Conservation (phyloP, 2,888 invertebrate species). For the Morpho deidamia region DNA sequence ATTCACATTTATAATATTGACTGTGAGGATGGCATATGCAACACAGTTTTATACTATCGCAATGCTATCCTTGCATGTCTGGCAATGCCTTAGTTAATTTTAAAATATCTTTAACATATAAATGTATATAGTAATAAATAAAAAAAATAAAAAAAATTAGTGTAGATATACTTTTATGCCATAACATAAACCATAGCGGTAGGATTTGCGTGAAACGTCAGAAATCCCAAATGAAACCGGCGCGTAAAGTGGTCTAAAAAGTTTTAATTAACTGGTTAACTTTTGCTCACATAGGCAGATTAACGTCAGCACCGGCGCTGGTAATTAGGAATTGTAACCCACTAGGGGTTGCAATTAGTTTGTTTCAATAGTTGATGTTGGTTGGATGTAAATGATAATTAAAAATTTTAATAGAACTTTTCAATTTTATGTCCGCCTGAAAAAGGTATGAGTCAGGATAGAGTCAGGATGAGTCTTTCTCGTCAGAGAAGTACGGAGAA, state of each 20-base stretch:
- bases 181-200: not conserved
- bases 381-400: not conserved
- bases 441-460: not conserved
- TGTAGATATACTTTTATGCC: not conserved
- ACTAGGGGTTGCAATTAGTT: constrained; percentile 1
- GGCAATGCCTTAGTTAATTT: too few relatives aligned
- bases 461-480: too few relatives aligned
- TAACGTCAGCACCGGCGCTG: constrained; percentile 14
- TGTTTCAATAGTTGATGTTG: constrained; percentile 4
- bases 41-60: too few relatives aligned
- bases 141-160: not conserved
- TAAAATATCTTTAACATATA: too few relatives aligned
- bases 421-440: not conserved
- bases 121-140: too few relatives aligned
- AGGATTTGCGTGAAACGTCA: not conserved
- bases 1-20: too few relatives aligned
- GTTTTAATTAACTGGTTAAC: constrained; percentile 16
- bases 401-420: not conserved
- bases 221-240: constrained; percentile 6
- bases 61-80: too few relatives aligned
- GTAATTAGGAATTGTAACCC: constrained; percentile 10
- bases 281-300: constrained; percentile 9
- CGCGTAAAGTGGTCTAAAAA: constrained; percentile 12
- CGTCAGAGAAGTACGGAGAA: too few relatives aligned
- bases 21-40: too few relatives aligned